These are phyloP conservation scores for Lysiphlebus fabarum DNA, from an alignment of 1,140 invertebrate genomes.

Conservation along the genomic window DNA sequence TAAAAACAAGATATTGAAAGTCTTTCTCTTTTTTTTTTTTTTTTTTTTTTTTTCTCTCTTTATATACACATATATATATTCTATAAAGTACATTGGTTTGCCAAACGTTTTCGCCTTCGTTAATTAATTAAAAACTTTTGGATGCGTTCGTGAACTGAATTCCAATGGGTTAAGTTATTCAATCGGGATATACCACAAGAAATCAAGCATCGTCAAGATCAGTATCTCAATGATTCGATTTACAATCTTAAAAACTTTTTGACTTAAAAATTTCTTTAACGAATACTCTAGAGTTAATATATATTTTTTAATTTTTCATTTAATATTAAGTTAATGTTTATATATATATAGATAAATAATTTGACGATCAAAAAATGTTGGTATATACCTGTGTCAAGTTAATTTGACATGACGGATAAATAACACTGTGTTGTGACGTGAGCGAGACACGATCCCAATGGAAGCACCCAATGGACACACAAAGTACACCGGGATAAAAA, in stretches of 20 bases:
- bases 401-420: conserved; percentile 18
- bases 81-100: too few species aligned
- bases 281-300: too few species aligned
- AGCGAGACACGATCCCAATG: conserved; percentile 9
- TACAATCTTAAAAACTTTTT: background rate
- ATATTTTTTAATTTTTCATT: too few species aligned
- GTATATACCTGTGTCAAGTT: conserved; percentile 7
- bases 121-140: conserved; percentile 17
- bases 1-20: too few species aligned
- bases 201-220: conserved; percentile 11
- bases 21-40: too few species aligned
- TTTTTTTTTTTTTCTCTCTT: too few species aligned
- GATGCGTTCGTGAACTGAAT: conserved; percentile 12
- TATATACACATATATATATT: too few species aligned
- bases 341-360: too few species aligned
- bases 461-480: conserved; percentile 10
- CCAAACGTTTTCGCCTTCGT: conserved; percentile 10
- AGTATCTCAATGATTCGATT: conserved; percentile 17
- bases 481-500: background rate
- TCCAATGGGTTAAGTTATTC: conserved; percentile 16
- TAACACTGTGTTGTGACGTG: conserved; percentile 13
- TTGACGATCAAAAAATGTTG: too few species aligned
- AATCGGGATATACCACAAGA: conserved; percentile 14
- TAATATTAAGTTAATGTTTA: too few species aligned
- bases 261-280: too few species aligned